Evolutionary conservation across 2,113 vertebrate genomes (phyloP).

Genomic region (Megaleporinus macrocephalus): DNA sequence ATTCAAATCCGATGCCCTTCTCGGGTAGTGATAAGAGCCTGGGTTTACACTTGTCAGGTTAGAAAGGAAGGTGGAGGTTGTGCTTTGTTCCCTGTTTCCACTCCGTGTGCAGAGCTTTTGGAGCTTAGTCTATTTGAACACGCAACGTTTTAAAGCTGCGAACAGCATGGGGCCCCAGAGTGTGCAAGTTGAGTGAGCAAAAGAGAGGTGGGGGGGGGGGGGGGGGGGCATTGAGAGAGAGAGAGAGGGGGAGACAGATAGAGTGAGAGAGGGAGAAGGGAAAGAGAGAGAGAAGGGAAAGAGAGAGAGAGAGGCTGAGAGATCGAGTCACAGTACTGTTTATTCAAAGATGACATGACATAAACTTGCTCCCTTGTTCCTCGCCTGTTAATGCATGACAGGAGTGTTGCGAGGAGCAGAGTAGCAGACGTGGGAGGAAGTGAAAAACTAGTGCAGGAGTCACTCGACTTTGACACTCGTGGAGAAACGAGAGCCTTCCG

Average conservation of each 20-base stretch:
- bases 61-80: constrained; percentile 64
- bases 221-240: neutral
- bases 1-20: constrained; percentile 59
- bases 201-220: constrained; percentile 1
- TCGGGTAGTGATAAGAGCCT: constrained; percentile 60
- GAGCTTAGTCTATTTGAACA: constrained; percentile 71
- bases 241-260: constrained; percentile 16
- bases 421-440: constrained; percentile 42
- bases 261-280: constrained; percentile 33
- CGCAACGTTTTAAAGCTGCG: constrained; percentile 69
- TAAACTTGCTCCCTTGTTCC: constrained; percentile 72
- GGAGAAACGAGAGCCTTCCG: constrained; percentile 50
- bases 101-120: constrained; percentile 63
- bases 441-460: constrained; percentile 41
- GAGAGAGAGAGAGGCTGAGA: constrained; percentile 46
- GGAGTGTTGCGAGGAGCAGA: constrained; percentile 60
- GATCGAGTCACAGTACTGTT: constrained; percentile 68
- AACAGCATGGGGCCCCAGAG: constrained; percentile 68
- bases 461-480: constrained; percentile 54
- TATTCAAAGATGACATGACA: constrained; percentile 74
- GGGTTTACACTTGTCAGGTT: constrained; percentile 71
- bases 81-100: constrained; percentile 71
- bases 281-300: constrained; percentile 18
- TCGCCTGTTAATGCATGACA: constrained; percentile 68
- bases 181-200: constrained; percentile 56